Evolutionary conservation across 2,888 invertebrate species (phyloP).

Genomic region (Pelosia muscerda): DNA sequence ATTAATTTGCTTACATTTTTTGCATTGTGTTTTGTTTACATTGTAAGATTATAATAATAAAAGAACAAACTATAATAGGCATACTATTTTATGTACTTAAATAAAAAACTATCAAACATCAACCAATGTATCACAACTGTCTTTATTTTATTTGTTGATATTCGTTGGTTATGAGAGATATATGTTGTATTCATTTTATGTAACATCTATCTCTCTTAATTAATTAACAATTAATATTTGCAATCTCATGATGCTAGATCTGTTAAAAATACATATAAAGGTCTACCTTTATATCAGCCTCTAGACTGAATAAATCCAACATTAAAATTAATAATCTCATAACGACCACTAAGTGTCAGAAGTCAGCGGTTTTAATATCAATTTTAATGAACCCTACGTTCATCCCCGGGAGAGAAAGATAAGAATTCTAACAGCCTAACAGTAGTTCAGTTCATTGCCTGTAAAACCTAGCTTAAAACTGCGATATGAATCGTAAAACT

Average conservation of each 20-base stretch:
- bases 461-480: conserved; percentile 19
- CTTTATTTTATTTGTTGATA: too few species aligned
- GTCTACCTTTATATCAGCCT: too few species aligned
- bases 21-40: too few species aligned
- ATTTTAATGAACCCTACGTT: conserved; percentile 21
- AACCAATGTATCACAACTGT: too few species aligned
- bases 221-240: background rate
- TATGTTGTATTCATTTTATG: too few species aligned
- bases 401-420: conserved; percentile 19
- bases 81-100: too few species aligned
- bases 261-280: background rate
- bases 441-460: conserved; percentile 15
- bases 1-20: too few species aligned
- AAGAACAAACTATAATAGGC: too few species aligned
- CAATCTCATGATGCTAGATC: too few species aligned
- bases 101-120: too few species aligned
- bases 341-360: conserved; percentile 12
- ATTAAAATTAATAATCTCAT: conserved; percentile 13
- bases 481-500: conserved; percentile 11
- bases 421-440: conserved; percentile 21
- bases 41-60: too few species aligned
- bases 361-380: conserved; percentile 15
- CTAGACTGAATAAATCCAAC: background rate
- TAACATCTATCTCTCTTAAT: background rate
- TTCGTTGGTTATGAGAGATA: too few species aligned